A percentile compares a stretch with the other conserved stretches of the same genome.
These are phyloP conservation scores for Drosophila malerkotliana DNA, from an alignment of 1,140 invertebrate genomes.

Conservation along the genomic window DNA sequence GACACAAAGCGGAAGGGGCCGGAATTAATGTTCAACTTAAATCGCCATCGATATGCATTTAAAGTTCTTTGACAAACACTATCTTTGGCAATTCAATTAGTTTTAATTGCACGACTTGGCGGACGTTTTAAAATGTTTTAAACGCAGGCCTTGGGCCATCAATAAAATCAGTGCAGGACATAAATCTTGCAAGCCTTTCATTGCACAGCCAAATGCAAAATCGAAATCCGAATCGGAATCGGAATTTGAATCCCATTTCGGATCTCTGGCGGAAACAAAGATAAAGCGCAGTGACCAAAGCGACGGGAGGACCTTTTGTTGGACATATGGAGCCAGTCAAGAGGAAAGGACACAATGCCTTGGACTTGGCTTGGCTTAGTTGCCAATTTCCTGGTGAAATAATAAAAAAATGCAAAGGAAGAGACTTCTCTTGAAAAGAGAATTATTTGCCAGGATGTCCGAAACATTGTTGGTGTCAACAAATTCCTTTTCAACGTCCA, in stretches of 20 bases:
- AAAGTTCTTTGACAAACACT: constrained; percentile 42
- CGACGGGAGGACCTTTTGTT: constrained; percentile 58
- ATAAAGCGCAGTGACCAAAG: constrained; percentile 50
- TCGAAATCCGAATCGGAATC: constrained; percentile 22
- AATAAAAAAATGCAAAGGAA: not conserved
- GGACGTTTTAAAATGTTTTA: constrained; percentile 56
- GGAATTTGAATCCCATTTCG: constrained; percentile 27
- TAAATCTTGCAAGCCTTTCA: constrained; percentile 73
- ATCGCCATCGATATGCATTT: constrained; percentile 29
- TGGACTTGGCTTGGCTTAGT: constrained; percentile 60
- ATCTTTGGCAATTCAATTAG: constrained; percentile 67
- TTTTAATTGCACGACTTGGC: constrained; percentile 75
- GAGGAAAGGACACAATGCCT: constrained; percentile 74
- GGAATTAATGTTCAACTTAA: constrained; percentile 36
- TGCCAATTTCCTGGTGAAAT: constrained; percentile 69
- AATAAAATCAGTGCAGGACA: constrained; percentile 78
- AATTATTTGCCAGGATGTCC: constrained; percentile 82
- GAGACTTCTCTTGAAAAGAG: constrained; percentile 31
- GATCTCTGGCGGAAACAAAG: constrained; percentile 40
- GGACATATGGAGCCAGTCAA: constrained; percentile 79
- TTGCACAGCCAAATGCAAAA: constrained; percentile 65
- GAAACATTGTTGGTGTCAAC: constrained; percentile 83
- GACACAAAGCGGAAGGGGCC: constrained; percentile 46
- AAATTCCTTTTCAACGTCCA: constrained; percentile 70
- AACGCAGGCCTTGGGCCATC: constrained; percentile 42